Percentiles rank a stretch among this genome's conserved stretches.
phyloP scores from a whole-genome alignment of 2,888 invertebrate genomes.

The Hydropsyche betteni region DNA sequence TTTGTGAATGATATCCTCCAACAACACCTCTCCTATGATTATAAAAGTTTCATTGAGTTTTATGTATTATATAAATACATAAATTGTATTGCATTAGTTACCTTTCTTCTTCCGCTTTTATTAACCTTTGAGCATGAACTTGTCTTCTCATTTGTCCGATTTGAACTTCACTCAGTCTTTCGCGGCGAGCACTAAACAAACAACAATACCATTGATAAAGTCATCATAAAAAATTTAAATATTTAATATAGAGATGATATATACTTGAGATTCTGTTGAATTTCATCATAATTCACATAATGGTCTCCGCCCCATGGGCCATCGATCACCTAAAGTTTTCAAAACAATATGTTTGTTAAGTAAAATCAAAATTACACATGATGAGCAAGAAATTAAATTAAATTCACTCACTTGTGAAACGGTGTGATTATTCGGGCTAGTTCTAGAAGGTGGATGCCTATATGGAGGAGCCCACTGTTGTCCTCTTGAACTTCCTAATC shows the following conservation, averaged over 20 bases:
- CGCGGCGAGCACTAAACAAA: slow-evolving; percentile 67
- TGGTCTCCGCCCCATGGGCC: slow-evolving; percentile 69
- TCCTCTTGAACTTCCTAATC: slow-evolving; percentile 40
- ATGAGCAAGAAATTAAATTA: too few relatives aligned
- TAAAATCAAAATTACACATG: not conserved
- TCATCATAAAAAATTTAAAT: slow-evolving; percentile 23
- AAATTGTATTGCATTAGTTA: slow-evolving; percentile 57
- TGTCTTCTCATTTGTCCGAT: slow-evolving; percentile 83
- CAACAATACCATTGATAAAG: slow-evolving; percentile 38
- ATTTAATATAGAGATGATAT: slow-evolving; percentile 53
- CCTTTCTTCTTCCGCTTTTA: slow-evolving; percentile 85
- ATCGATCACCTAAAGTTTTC: slow-evolving; percentile 59
- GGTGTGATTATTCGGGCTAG: slow-evolving; percentile 52
- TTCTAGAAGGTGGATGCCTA: slow-evolving; percentile 58
- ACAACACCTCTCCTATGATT: slow-evolving; percentile 49
- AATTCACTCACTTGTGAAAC: slow-evolving; percentile 47
- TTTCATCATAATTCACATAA: slow-evolving; percentile 87
- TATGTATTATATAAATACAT: too few relatives aligned
- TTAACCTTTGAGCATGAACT: slow-evolving; percentile 76
- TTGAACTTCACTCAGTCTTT: slow-evolving; percentile 81
- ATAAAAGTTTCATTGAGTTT: slow-evolving; percentile 10
- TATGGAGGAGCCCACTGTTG: slow-evolving; percentile 57
- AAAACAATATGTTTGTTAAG: slow-evolving; percentile 34
- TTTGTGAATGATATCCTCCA: slow-evolving; percentile 68
- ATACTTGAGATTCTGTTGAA: slow-evolving; percentile 85